Evolutionary conservation across 2,797 vertebrate genomes (phyloP).

Genomic region (Esox masquinongy): DNA sequence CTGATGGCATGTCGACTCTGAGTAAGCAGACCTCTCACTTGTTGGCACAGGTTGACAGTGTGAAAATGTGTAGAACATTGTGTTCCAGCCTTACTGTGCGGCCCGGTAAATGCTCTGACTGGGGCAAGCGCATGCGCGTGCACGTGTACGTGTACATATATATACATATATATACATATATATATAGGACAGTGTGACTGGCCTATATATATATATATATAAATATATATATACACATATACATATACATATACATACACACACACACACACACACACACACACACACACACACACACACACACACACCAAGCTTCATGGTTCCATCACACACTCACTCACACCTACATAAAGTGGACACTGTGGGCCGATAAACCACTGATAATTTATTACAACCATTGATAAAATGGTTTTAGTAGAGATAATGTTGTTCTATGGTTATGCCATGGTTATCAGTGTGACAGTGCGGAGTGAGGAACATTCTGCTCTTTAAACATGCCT

Average conservation of each 20-base stretch:
- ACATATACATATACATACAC: too few species aligned
- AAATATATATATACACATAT: too few species aligned
- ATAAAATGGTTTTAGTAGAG: neutral
- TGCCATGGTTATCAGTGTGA: neutral
- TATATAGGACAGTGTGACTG: too few species aligned
- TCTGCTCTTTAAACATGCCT: neutral
- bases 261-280: constrained; percentile 10
- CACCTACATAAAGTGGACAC: neutral
- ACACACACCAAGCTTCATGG: neutral
- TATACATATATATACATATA: too few species aligned
- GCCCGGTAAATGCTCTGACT: constrained; percentile 26
- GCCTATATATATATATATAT: too few species aligned
- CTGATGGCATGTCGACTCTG: constrained; percentile 8
- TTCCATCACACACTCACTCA: neutral
- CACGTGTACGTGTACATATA: too few species aligned
- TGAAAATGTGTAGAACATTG: constrained; percentile 33
- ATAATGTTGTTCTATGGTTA: neutral
- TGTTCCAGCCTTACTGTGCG: constrained; percentile 44
- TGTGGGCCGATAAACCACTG: neutral
- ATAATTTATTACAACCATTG: neutral
- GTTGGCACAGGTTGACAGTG: constrained; percentile 38
- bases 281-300: constrained; percentile 4
- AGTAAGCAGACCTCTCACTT: constrained; percentile 29
- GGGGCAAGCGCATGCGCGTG: neutral
- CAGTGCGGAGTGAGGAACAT: neutral